Conservation (phyloP, 2,888 invertebrate species). For the Meliscaeva auricollis region DNA sequence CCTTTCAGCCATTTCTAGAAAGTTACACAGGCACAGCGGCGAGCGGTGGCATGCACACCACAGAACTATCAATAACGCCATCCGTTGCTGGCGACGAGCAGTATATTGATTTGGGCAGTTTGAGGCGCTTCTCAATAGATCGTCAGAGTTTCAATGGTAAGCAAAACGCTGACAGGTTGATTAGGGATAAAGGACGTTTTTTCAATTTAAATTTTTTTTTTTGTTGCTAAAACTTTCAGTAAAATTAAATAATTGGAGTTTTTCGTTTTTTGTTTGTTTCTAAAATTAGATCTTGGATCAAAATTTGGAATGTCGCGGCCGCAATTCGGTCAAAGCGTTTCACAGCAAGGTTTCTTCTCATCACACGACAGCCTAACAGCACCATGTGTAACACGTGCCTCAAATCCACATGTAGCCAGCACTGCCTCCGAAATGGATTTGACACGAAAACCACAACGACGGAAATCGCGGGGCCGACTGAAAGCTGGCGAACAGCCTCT, state of each 20-base stretch:
- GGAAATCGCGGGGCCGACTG: conserved; percentile 88
- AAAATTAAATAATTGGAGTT: neutral
- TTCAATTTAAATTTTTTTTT: conserved; percentile 14
- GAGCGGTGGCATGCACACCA: conserved; percentile 80
- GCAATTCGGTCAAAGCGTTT: conserved; percentile 84
- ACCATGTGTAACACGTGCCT: conserved; percentile 87
- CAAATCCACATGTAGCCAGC: conserved; percentile 85
- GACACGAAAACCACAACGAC: conserved; percentile 86
- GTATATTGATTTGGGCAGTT: conserved; percentile 83
- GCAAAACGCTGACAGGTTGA: conserved; percentile 65
- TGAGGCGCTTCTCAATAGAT: conserved; percentile 83
- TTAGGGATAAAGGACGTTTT: neutral
- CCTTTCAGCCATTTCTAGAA: conserved; percentile 81
- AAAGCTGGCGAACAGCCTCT: conserved; percentile 91
- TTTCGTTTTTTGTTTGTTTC: conserved; percentile 43
- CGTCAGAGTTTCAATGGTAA: conserved; percentile 84
- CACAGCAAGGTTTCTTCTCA: conserved; percentile 88
- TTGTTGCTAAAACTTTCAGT: neutral
- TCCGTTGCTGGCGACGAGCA: conserved; percentile 82
- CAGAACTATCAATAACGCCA: conserved; percentile 83
- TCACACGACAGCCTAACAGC: conserved; percentile 91
- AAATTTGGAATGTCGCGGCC: conserved; percentile 90
- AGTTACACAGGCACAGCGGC: conserved; percentile 50
- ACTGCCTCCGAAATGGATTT: conserved; percentile 91
- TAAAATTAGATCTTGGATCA: conserved; percentile 89